Evolutionary conservation across 1,140 invertebrate species (phyloP).

Genomic region (Dinoponera quadriceps): DNA sequence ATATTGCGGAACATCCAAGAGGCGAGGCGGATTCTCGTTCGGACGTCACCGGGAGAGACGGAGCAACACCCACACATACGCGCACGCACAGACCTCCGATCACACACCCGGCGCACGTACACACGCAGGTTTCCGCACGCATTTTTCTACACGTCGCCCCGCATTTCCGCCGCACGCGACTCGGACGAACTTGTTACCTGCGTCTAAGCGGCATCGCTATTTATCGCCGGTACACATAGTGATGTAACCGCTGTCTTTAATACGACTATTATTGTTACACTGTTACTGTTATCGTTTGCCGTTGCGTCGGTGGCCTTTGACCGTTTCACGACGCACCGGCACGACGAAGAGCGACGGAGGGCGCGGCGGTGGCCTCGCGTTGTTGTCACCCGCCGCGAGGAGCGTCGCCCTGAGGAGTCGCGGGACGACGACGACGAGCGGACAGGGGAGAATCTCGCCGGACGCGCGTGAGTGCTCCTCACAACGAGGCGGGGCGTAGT

Average conservation of each 20-base stretch:
- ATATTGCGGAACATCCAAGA: no score
- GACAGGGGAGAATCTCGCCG: not conserved
- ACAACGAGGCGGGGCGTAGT: not conserved
- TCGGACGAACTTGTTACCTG: not conserved
- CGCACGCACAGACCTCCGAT: no score
- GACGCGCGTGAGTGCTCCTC: conserved; percentile 2
- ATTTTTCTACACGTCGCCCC: not conserved
- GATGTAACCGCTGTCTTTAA: conserved; percentile 42
- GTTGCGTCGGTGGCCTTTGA: not conserved
- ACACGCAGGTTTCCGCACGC: not conserved
- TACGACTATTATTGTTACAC: conserved; percentile 32
- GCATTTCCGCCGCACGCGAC: conserved; percentile 2
- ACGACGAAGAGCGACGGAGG: not conserved
- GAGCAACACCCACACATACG: no score
- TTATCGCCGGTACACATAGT: conserved; percentile 21
- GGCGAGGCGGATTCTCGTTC: no score
- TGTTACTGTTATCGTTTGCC: conserved; percentile 50
- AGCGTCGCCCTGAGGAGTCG: not conserved
- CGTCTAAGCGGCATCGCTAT: not conserved
- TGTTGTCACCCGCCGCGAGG: no score
- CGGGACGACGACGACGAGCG: not conserved
- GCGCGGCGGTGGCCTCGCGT: not conserved
- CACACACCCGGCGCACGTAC: not conserved
- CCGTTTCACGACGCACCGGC: not conserved
- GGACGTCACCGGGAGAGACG: no score